Base-by-base conservation (phyloP, 2,113 vertebrate genomes). In the Cyphomyrus plagiostoma region DNA sequence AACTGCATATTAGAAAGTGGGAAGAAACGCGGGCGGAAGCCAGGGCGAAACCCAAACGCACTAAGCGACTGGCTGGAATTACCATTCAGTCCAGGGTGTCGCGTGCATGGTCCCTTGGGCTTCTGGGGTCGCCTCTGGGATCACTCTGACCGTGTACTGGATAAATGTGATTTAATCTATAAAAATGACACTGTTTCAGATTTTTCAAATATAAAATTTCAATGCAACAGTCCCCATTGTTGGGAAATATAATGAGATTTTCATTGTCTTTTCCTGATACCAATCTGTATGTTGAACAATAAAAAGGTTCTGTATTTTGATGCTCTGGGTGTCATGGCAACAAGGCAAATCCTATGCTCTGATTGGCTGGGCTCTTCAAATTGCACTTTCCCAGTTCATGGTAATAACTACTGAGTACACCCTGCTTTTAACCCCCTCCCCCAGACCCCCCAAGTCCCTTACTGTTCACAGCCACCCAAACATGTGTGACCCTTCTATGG, bases 331-430 rank as follows among this genome's bases (percentile, higher is more conserved):
- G 89, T 91, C 93, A 93, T 93, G 92, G 92, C 93, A 95, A 93
- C 93, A 89, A 91, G 86, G 56, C n/a, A 45, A 84, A 66, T 35
- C 3, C 62, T 74, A 88, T 86, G 1, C 48, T 10, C 88, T 90
- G 93, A 95, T 95, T 95, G 96, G 95, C 90, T 91, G 89, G 21
- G 45, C 50, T 88, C 9, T 19, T 58, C 9, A 80, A 90, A 91
- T 91, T 90, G 90, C 56, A 88, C 52, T 74, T 91, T 93, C 39
- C 90, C 49, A 53, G 21, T 91, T 91, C 46, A 89, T 92, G 92
- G 92, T 89, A 85, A 96, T 94, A 96, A 96, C 85, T 96, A 94
- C 95, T 96, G 95, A 96, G 95, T 95, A 93, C 94, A 94, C 92
- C 92, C 91, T 94, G 93, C 93, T 93, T 93, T 94, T 92, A 91